Percentiles rank a stretch among this genome's conserved stretches.
Conservation (phyloP, 2,888 invertebrate species). For the Mythimna loreyi region DNA sequence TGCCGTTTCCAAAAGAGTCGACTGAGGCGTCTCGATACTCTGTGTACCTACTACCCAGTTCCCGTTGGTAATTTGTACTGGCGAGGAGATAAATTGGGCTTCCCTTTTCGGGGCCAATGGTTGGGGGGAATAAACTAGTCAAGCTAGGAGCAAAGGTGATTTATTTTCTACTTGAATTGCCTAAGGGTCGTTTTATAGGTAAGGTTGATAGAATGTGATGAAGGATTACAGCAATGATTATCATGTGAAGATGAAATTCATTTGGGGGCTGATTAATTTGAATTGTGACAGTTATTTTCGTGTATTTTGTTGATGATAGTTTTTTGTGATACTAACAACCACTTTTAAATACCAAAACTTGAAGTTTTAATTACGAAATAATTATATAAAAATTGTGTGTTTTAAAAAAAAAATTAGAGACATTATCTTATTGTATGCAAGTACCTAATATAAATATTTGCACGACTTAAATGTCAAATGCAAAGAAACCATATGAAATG, state of each 20-base stretch:
- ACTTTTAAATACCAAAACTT: too few relatives aligned
- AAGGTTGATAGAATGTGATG: slow-evolving; percentile 39
- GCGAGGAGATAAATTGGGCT: slow-evolving; percentile 65
- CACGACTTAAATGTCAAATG: too few relatives aligned
- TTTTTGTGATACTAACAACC: too few relatives aligned
- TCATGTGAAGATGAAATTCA: slow-evolving; percentile 26
- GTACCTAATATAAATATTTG: too few relatives aligned
- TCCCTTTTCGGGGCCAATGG: slow-evolving; percentile 62
- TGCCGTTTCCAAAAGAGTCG: background rate
- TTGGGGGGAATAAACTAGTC: slow-evolving; percentile 62
- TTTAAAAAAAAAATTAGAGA: too few relatives aligned
- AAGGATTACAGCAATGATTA: slow-evolving; percentile 48
- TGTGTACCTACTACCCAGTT: slow-evolving; percentile 27
- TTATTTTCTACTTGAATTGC: slow-evolving; percentile 60
- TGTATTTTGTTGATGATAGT: too few relatives aligned
- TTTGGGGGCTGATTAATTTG: slow-evolving; percentile 7
- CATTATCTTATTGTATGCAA: too few relatives aligned
- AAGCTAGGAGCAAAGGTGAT: slow-evolving; percentile 59
- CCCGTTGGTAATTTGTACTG: slow-evolving; percentile 65
- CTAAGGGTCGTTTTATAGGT: slow-evolving; percentile 46
- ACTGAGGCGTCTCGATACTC: background rate
- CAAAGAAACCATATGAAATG: too few relatives aligned
- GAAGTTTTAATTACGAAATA: too few relatives aligned
- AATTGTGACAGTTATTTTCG: background rate
- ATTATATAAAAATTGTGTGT: too few relatives aligned